Percentiles rank a stretch among this genome's conserved stretches.
Conservation (phyloP, 1,140 invertebrate species). For the Anthonomus grandis region DNA sequence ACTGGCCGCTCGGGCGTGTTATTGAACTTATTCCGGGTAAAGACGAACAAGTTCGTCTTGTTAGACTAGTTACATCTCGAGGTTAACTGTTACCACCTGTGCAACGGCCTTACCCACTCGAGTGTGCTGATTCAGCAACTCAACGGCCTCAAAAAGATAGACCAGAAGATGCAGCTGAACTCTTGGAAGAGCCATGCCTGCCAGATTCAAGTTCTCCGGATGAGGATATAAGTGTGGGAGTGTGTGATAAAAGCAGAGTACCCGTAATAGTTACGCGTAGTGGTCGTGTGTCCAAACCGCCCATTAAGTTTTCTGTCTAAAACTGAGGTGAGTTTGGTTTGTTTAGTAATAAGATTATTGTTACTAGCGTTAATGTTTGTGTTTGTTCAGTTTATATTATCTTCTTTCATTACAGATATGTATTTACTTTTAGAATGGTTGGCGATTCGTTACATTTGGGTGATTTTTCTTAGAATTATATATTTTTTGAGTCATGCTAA, state of each 20-base stretch:
- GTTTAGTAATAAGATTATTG: neutral
- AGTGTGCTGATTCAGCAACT: conserved; percentile 19
- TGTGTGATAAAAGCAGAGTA: conserved; percentile 9
- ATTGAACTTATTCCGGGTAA: conserved; percentile 22
- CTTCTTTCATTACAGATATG: neutral
- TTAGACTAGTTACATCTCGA: conserved; percentile 35
- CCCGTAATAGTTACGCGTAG: conserved; percentile 12
- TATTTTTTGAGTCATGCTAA: conserved; percentile 5
- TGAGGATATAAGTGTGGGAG: conserved; percentile 5
- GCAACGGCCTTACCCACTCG: conserved; percentile 13
- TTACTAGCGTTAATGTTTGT: too few species aligned
- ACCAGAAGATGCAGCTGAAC: neutral
- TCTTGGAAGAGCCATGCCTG: too few species aligned
- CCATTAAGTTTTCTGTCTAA: conserved; percentile 4
- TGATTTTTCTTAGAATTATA: too few species aligned
- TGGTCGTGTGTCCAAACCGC: conserved; percentile 6
- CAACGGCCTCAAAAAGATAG: too few species aligned
- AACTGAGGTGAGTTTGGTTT: neutral
- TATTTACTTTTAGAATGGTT: neutral
- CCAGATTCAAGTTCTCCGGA: neutral
- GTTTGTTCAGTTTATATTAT: neutral
- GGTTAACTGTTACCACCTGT: conserved; percentile 24
- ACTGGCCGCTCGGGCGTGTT: conserved; percentile 35
- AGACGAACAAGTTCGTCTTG: conserved; percentile 42
- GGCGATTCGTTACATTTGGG: conserved; percentile 1